phyloP scores from a whole-genome alignment of 1,140 invertebrate genomes.

The Gyrodactylus salaris region DNA sequence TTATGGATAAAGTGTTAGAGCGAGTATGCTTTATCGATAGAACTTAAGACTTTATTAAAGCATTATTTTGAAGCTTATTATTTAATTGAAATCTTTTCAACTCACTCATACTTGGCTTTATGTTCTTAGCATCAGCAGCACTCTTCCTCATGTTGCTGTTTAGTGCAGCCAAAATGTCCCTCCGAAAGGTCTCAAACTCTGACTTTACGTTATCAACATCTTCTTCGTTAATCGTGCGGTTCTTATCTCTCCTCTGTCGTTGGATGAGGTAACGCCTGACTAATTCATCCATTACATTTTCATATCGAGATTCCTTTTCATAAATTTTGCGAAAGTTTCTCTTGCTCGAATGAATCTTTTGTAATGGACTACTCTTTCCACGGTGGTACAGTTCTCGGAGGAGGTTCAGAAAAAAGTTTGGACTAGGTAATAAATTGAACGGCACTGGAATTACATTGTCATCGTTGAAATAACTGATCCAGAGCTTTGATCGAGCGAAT shows the following conservation, averaged over 20 bases:
- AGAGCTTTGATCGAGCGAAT: background rate
- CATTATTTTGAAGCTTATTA: no score
- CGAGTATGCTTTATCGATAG: no score
- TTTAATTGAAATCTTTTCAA: no score
- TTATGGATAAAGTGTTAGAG: background rate
- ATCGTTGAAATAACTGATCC: background rate
- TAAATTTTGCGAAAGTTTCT: background rate
- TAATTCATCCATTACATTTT: background rate
- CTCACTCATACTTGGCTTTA: no score
- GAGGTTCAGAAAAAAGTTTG: background rate
- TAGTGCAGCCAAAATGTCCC: background rate
- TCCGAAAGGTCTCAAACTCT: background rate
- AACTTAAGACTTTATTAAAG: background rate
- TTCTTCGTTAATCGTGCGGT: background rate
- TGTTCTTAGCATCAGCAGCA: no score
- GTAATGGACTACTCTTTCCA: background rate
- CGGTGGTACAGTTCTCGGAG: background rate
- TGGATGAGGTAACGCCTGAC: background rate
- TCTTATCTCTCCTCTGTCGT: background rate
- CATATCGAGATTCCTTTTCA: background rate
- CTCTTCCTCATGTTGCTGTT: background rate
- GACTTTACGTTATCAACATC: background rate
- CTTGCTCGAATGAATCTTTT: background rate
- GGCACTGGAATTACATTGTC: background rate
- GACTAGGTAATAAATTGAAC: background rate